A percentile compares a stretch with the other conserved stretches of the same genome.
Evolutionary conservation across 2,797 vertebrate genomes (phyloP).

Genomic region (Sebastes vulpes): DNA sequence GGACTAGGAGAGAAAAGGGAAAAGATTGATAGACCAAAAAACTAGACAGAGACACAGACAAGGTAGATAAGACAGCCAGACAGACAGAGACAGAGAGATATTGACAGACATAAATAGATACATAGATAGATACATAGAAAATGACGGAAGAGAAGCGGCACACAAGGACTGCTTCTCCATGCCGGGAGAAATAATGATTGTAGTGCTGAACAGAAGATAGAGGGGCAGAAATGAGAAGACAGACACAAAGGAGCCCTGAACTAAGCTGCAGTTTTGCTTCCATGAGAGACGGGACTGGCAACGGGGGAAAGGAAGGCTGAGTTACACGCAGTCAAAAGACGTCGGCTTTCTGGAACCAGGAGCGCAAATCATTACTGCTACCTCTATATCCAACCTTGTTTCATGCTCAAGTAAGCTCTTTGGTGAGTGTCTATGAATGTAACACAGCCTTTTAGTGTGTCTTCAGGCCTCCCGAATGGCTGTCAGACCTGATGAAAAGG

Average conservation of each 20-base stretch:
- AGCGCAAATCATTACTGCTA: constrained; percentile 60
- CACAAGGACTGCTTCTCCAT: constrained; percentile 26
- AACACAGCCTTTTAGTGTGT: constrained; percentile 60
- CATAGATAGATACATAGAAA: constrained; percentile 19
- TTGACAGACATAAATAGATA: constrained; percentile 17
- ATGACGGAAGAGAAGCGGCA: constrained; percentile 14
- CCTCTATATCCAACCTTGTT: constrained; percentile 57
- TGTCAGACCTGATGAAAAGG: constrained; percentile 65
- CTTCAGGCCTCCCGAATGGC: constrained; percentile 55
- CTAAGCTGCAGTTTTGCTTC: constrained; percentile 44
- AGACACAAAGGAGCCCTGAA: constrained; percentile 52
- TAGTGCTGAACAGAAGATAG: constrained; percentile 39
- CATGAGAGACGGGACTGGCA: constrained; percentile 30
- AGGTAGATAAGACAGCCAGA: not conserved
- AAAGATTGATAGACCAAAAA: constrained; percentile 9
- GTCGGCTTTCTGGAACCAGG: constrained; percentile 37
- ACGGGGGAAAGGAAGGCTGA: constrained; percentile 16
- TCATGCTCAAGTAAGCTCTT: constrained; percentile 66
- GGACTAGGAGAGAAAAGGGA: constrained; percentile 1
- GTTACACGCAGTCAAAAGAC: constrained; percentile 50
- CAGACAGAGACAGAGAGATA: not conserved
- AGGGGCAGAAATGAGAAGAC: constrained; percentile 26
- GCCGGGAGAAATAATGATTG: constrained; percentile 57
- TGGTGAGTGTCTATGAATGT: constrained; percentile 52
- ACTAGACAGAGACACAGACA: not conserved